A percentile compares a stretch with the other conserved stretches of the same genome.
Conservation (phyloP, 2,797 vertebrate genomes). For the Acrocephalus scirpaceus region DNA sequence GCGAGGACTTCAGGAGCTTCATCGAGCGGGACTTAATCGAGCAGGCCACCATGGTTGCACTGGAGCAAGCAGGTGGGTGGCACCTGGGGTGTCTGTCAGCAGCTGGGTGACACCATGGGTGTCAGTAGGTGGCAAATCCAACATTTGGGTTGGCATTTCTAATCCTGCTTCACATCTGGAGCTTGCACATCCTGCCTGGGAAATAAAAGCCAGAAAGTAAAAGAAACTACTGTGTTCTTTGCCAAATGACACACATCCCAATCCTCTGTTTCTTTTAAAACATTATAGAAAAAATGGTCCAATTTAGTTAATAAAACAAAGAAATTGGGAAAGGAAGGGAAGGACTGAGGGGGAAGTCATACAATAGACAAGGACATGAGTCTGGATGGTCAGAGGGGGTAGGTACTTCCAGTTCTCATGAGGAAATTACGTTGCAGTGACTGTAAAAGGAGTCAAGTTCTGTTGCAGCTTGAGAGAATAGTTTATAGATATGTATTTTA, state of each 20-base stretch:
- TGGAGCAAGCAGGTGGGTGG: conserved; percentile 88
- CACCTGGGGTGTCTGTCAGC: background rate
- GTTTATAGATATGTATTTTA: background rate
- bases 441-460: background rate
- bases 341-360: background rate
- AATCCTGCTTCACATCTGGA: background rate
- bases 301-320: background rate
- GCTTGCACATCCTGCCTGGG: background rate
- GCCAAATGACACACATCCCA: background rate
- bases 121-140: background rate
- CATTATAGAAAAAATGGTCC: background rate
- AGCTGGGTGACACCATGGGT: background rate
- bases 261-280: background rate
- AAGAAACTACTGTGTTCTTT: background rate
- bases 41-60: conserved; percentile 96
- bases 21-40: conserved; percentile 97
- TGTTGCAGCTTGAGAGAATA: background rate
- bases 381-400: background rate
- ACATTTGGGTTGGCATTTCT: background rate
- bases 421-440: background rate
- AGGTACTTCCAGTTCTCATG: background rate
- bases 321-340: background rate
- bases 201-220: background rate
- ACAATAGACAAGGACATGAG: background rate
- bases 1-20: conserved; percentile 96